Base-by-base conservation (phyloP, 2,113 vertebrate genomes). In the Onychostoma macrolepis region DNA sequence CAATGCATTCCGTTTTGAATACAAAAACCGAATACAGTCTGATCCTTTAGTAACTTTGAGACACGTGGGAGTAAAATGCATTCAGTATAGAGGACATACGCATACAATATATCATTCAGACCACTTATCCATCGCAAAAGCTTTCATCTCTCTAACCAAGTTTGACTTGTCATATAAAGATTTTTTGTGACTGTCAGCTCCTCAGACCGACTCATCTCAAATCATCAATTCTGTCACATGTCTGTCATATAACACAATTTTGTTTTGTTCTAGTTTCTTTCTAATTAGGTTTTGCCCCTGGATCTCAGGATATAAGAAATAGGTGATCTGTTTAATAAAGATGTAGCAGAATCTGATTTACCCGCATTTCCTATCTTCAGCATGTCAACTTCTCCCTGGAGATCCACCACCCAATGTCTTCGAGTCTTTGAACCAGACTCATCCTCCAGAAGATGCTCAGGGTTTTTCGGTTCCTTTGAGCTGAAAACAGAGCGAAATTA, bases 331-430 rank as follows among this genome's bases (percentile, higher is more conserved):
- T 50, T 30, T 43, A 75, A 65, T 87, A 50, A 61, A 79, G 75
- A 76, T 82, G 58, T 36, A 41, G 48, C 38, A 28, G 48, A 45
- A 75, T 28, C 45, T 67, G 88, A 15, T 38, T 87, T 80, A 65
- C 80, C 79, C 19, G 11, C 56, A 41, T 38, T 87, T 67, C 43
- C 45, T 75, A 41, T 88, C 30, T 76, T 75, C 28, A 83, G 43
- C 63, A 75, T 69, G 53, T 88, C 87, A 77, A 67, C 43, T 36
- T 77, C 45, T 63, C 78, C 56, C 74, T 74, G 77, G 78, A 87
- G 75, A 84, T 79, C 13, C 26, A 41, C 50, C 79, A 17, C 53
- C 10, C 58, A 6, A 41, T 75, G 83, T 69, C 43, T 72, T 83
- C 1, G 2, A 38, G 84, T 50, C 61, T 87, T 79, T 80, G 38